A percentile compares a stretch with the other conserved stretches of the same genome.
phyloP scores from a whole-genome alignment of 2,113 vertebrate genomes.

The Rhagologus leucostigma region DNA sequence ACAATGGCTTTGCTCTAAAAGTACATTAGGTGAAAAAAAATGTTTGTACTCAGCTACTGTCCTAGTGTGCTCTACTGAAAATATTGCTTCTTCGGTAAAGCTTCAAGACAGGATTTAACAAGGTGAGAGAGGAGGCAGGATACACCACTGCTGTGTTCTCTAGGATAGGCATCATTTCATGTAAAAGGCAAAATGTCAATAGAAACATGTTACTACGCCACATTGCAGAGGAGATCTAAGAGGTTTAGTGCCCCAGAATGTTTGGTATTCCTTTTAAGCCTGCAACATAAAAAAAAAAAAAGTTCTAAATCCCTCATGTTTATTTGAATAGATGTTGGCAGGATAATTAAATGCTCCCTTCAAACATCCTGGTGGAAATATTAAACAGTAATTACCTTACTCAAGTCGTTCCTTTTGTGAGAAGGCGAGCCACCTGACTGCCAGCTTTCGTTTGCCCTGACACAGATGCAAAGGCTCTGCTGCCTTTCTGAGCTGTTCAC shows the following conservation, averaged over 20 bases:
- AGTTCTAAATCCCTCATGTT: slow-evolving; percentile 59
- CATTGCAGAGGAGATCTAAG: slow-evolving; percentile 49
- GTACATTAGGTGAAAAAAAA: neutral
- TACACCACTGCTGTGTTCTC: neutral
- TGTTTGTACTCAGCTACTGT: neutral
- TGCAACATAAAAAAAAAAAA: neutral
- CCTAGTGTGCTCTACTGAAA: neutral
- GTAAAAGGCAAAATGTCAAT: slow-evolving; percentile 46
- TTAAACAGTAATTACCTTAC: slow-evolving; percentile 69
- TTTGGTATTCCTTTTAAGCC: slow-evolving; percentile 64
- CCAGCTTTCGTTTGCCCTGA: slow-evolving; percentile 44
- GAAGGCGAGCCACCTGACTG: slow-evolving; percentile 49
- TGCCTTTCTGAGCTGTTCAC: slow-evolving; percentile 50
- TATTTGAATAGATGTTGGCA: slow-evolving; percentile 71
- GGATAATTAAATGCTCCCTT: slow-evolving; percentile 66
- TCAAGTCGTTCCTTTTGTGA: slow-evolving; percentile 49
- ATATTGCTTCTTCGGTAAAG: neutral
- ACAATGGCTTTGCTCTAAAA: neutral
- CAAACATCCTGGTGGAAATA: slow-evolving; percentile 72
- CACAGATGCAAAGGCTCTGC: slow-evolving; percentile 33
- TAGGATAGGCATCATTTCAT: neutral
- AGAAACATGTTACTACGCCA: slow-evolving; percentile 16
- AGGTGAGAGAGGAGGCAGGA: neutral
- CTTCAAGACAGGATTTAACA: neutral
- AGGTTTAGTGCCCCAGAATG: slow-evolving; percentile 62